Evolutionary conservation across 2,888 invertebrate genomes (phyloP).

Genomic region (Cryptocephalus moraei): DNA sequence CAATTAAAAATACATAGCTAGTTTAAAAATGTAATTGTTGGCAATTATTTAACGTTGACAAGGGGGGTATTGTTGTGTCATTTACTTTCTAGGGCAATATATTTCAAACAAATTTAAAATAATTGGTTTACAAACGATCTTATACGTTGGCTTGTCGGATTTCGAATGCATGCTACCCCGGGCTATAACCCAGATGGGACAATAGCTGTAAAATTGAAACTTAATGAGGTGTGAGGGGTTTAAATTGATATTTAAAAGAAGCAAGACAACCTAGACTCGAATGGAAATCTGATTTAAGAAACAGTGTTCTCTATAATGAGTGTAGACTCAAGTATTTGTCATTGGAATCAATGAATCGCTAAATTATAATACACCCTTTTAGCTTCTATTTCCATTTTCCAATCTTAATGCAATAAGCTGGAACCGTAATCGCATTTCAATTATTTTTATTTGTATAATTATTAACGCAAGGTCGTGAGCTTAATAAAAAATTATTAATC

Average conservation of each 20-base stretch:
- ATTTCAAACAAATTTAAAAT: constrained; percentile 11
- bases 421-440: too few relatives aligned
- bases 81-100: constrained; percentile 12
- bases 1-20: too few relatives aligned
- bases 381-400: too few relatives aligned
- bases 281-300: constrained; percentile 40
- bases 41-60: too few relatives aligned
- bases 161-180: constrained; percentile 37
- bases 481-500: too few relatives aligned
- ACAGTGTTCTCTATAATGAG: constrained; percentile 38
- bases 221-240: constrained; percentile 42
- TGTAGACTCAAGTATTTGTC: constrained; percentile 29
- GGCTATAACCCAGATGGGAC: constrained; percentile 41
- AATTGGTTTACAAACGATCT: constrained; percentile 21
- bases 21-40: too few relatives aligned
- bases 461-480: too few relatives aligned
- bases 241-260: constrained; percentile 44
- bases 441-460: too few relatives aligned
- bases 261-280: constrained; percentile 39
- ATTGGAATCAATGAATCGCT: constrained; percentile 38
- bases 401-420: too few relatives aligned
- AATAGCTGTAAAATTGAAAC: constrained; percentile 44
- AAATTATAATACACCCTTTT: constrained; percentile 32
- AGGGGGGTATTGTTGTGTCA: too few relatives aligned
- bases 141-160: constrained; percentile 15